Evolutionary conservation across 2,797 vertebrate genomes (phyloP).

Genomic region (Simalia tracyae): DNA sequence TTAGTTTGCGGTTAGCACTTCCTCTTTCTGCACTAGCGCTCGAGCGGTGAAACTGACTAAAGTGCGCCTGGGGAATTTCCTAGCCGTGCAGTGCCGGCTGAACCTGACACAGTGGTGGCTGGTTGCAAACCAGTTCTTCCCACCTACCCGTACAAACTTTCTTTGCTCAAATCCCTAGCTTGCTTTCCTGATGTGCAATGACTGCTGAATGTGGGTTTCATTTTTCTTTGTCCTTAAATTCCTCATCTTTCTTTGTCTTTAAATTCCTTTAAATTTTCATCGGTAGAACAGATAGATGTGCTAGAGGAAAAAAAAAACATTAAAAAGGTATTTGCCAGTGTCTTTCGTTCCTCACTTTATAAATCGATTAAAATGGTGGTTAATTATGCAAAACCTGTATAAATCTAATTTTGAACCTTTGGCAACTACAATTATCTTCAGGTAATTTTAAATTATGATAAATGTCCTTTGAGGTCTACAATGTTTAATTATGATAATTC

Average conservation of each 20-base stretch:
- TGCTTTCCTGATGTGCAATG: no score
- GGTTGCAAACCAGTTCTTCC: not conserved
- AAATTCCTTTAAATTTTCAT: not conserved
- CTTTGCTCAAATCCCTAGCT: not conserved
- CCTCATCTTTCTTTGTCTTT: not conserved
- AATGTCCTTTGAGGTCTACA: constrained; percentile 1
- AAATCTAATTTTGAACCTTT: not conserved
- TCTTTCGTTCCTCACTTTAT: not conserved
- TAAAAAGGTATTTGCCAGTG: not conserved
- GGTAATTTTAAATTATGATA: constrained; percentile 5
- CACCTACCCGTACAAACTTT: no score
- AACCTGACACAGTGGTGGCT: no score
- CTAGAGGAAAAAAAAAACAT: not conserved
- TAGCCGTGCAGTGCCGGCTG: no score
- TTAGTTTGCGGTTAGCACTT: no score
- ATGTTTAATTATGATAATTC: constrained; percentile 5
- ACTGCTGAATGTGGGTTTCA: not conserved
- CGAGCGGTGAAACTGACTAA: no score
- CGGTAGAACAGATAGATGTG: not conserved
- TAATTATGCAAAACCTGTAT: constrained; percentile 6
- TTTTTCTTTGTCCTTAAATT: not conserved
- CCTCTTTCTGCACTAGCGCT: no score
- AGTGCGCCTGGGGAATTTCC: no score
- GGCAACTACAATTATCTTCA: constrained; percentile 23
- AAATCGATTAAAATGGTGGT: constrained; percentile 8